Conservation (phyloP, 2,113 vertebrate genomes). For the Tragelaphus imberbis region DNA sequence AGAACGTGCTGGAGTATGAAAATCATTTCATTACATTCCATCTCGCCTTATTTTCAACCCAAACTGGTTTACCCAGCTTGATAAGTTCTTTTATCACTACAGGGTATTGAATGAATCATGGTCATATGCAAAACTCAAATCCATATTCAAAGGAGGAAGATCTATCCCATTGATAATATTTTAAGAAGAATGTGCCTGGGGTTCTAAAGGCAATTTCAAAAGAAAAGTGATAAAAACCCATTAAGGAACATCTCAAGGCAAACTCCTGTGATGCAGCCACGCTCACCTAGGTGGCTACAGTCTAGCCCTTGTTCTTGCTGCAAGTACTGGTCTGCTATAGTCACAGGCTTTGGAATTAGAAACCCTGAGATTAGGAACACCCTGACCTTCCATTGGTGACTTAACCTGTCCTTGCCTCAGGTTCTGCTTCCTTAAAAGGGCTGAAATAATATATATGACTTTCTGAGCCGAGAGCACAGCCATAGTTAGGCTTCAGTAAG, state of each 20-base stretch:
- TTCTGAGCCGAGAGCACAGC: not conserved
- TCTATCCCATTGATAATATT: conserved; percentile 44
- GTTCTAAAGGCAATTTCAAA: conserved; percentile 56
- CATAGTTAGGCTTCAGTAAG: not conserved
- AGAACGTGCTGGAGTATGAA: not conserved
- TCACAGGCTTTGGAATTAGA: not conserved
- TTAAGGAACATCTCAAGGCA: not conserved
- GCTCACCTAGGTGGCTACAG: not conserved
- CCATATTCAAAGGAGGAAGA: conserved; percentile 49
- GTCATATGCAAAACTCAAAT: conserved; percentile 47
- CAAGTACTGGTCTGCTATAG: not conserved
- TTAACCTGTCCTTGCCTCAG: not conserved
- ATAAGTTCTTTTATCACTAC: conserved; percentile 48
- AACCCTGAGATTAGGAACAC: not conserved
- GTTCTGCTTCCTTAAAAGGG: not conserved
- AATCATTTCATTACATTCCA: conserved; percentile 29
- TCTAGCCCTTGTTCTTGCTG: not conserved
- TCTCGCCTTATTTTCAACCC: conserved; percentile 21
- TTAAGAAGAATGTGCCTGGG: conserved; percentile 51
- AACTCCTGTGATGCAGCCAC: not conserved
- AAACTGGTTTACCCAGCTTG: conserved; percentile 61
- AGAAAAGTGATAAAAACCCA: conserved; percentile 26
- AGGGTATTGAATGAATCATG: conserved; percentile 53
- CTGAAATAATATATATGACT: not conserved
- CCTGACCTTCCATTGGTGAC: not conserved